phyloP scores from a whole-genome alignment of 2,797 vertebrate species.

The Silurus lanzhouensis region DNA sequence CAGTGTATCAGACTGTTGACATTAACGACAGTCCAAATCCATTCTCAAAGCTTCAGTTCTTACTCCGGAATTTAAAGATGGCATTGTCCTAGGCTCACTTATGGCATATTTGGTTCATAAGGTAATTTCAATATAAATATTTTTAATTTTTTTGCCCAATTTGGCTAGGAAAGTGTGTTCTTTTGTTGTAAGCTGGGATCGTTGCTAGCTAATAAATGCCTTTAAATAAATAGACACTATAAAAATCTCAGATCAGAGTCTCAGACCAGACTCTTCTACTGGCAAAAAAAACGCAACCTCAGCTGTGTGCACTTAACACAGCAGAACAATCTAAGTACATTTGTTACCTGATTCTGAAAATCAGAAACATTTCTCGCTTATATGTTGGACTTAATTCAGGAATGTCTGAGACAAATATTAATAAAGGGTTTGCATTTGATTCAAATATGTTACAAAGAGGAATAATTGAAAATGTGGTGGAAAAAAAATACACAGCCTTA shows the following conservation, averaged over 20 bases:
- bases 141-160: neutral
- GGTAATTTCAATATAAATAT: neutral
- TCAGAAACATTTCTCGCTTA: neutral
- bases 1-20: no score
- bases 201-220: neutral
- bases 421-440: neutral
- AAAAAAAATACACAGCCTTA: slow-evolving; percentile 7
- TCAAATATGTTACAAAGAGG: neutral
- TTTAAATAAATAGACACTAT: neutral
- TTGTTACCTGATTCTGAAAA: neutral
- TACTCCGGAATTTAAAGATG: neutral
- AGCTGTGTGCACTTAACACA: neutral
- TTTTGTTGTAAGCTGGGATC: neutral
- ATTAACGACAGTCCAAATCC: no score
- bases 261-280: neutral
- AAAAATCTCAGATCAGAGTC: neutral
- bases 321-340: neutral
- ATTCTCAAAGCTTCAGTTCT: no score
- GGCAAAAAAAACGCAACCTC: no score
- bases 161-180: neutral
- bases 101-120: neutral
- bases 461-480: neutral
- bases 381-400: neutral
- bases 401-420: neutral
- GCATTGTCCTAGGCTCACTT: no score